These are phyloP conservation scores for Chrysogorgia sp. DNA, from an alignment of 92 coral and sea anemone species.

Conservation along the genomic window DNA sequence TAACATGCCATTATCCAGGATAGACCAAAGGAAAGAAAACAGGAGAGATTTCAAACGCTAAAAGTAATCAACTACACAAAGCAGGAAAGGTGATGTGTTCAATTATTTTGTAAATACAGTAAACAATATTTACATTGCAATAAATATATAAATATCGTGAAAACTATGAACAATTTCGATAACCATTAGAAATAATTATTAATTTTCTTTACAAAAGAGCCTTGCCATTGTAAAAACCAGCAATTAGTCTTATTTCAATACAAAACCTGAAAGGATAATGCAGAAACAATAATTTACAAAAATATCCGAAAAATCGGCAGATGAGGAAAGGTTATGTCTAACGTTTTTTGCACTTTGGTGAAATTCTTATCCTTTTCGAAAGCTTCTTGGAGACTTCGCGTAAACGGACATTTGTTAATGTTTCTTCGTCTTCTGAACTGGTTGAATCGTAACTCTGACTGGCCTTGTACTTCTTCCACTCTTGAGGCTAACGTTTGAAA, in stretches of 20 bases:
- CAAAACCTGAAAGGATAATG: too few species aligned
- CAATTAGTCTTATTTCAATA: too few species aligned
- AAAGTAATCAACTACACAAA: background rate
- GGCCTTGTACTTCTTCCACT: conserved; percentile 88
- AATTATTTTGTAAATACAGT: background rate
- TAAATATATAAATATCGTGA: background rate
- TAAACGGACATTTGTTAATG: background rate
- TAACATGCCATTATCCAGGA: too few species aligned
- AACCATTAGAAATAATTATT: too few species aligned
- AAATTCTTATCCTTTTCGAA: conserved; percentile 27
- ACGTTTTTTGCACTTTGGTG: conserved; percentile 8
- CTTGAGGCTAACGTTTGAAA: conserved; percentile 71
- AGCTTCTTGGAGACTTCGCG: conserved; percentile 17
- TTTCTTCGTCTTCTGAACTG: conserved; percentile 23
- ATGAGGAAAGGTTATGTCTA: background rate
- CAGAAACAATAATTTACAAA: conserved; percentile 10
- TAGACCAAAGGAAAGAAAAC: too few species aligned
- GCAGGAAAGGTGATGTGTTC: background rate
- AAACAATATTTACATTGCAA: background rate
- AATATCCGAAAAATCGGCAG: conserved; percentile 2
- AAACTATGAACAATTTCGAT: too few species aligned
- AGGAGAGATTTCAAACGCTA: background rate
- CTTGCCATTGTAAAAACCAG: too few species aligned
- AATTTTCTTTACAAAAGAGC: too few species aligned
- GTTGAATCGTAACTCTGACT: conserved; percentile 57